These are phyloP conservation scores for Callopanchax toddi DNA, from an alignment of 2,113 vertebrate species.

Conservation along the genomic window DNA sequence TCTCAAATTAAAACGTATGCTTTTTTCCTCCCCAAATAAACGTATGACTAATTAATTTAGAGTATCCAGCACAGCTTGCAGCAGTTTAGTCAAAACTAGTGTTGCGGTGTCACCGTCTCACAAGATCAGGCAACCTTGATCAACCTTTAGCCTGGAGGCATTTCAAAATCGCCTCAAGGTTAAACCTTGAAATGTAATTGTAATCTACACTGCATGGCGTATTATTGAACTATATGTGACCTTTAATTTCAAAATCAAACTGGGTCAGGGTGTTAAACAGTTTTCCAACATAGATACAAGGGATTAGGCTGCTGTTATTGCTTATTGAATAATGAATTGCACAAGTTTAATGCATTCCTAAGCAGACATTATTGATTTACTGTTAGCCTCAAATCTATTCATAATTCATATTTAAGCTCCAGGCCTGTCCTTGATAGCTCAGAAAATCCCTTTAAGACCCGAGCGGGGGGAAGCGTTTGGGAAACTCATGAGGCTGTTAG, in stretches of 20 bases:
- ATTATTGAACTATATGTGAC: constrained; percentile 47
- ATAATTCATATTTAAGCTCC: constrained; percentile 71
- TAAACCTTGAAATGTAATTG: constrained; percentile 32
- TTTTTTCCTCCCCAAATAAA: constrained; percentile 1
- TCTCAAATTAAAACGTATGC: constrained; percentile 21
- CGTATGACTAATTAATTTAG: constrained; percentile 33
- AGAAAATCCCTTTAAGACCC: constrained; percentile 58
- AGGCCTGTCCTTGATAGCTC: constrained; percentile 53
- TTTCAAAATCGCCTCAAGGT: constrained; percentile 2
- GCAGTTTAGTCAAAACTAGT: constrained; percentile 29
- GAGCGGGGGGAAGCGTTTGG: constrained; percentile 25
- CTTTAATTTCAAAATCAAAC: constrained; percentile 54
- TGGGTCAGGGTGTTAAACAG: constrained; percentile 48
- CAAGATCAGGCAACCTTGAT: constrained; percentile 20
- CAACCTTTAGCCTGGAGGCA: neutral
- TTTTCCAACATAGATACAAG: constrained; percentile 48
- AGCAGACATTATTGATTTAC: constrained; percentile 71
- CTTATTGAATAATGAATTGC: constrained; percentile 60
- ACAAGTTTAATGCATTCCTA: constrained; percentile 52
- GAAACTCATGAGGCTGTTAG: constrained; percentile 44
- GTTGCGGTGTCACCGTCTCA: constrained; percentile 1
- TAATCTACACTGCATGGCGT: constrained; percentile 6
- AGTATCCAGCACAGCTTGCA: too few species aligned
- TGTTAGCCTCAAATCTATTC: constrained; percentile 62
- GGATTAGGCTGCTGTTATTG: constrained; percentile 52